A percentile compares a stretch with the other conserved stretches of the same genome.
Conservation (phyloP, 2,888 invertebrate genomes). For the Nomada flava region DNA sequence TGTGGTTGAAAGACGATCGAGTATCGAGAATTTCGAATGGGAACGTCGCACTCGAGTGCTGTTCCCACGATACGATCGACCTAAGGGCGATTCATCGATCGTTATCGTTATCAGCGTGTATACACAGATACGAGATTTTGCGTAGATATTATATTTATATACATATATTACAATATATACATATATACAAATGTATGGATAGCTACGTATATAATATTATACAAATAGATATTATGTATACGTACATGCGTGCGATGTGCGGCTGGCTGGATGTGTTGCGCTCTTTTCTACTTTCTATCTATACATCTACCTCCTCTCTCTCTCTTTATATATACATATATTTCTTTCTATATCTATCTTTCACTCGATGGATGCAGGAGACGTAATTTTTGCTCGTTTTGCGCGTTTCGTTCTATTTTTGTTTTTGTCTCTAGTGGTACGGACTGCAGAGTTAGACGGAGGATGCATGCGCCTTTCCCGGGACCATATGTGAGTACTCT, state of each 20-base stretch:
- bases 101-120: conserved; percentile 29
- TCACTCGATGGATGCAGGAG: conserved; percentile 61
- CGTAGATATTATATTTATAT: conserved; percentile 43
- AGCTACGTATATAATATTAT: conserved; percentile 33
- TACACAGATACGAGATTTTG: conserved; percentile 22
- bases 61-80: conserved; percentile 39
- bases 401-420: conserved; percentile 81
- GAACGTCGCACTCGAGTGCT: conserved; percentile 30
- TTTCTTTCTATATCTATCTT: conserved; percentile 44
- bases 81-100: conserved; percentile 55
- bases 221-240: conserved; percentile 41
- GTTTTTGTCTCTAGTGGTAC: conserved; percentile 84
- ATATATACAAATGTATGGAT: conserved; percentile 44
- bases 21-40: conserved; percentile 42
- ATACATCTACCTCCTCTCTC: conserved; percentile 47
- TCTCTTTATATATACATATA: conserved; percentile 38
- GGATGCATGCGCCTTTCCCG: conserved; percentile 84
- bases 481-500: conserved; percentile 84
- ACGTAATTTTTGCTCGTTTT: conserved; percentile 72
- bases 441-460: conserved; percentile 85
- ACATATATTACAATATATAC: conserved; percentile 42
- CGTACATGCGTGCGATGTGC: conserved; percentile 73
- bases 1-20: conserved; percentile 49
- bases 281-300: conserved; percentile 59
- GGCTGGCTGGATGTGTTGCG: conserved; percentile 79